phyloP scores from a whole-genome alignment of 2,113 vertebrate genomes.

The Hippocampus barbouri region DNA sequence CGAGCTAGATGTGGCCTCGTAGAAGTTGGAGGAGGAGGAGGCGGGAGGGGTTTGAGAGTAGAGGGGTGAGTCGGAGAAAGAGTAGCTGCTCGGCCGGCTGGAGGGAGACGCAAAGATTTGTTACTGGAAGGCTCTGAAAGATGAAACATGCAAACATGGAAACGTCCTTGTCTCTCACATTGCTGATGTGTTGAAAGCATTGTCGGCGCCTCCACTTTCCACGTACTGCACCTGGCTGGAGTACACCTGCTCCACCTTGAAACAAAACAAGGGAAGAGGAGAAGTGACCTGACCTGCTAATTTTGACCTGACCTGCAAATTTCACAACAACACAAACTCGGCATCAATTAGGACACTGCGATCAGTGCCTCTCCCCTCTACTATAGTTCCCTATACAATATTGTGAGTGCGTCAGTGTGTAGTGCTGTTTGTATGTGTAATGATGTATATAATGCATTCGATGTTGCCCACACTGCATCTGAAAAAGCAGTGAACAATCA shows the following conservation, averaged over 20 bases:
- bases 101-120: slow-evolving; percentile 4
- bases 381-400: background rate
- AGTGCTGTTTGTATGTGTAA: background rate
- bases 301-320: background rate
- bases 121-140: background rate
- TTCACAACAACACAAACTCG: background rate
- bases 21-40: slow-evolving; percentile 76
- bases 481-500: no score
- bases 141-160: background rate
- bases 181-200: slow-evolving; percentile 77
- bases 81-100: slow-evolving; percentile 80
- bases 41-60: slow-evolving; percentile 77
- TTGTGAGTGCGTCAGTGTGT: background rate
- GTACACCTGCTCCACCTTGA: slow-evolving; percentile 83
- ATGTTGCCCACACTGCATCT: no score
- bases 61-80: slow-evolving; percentile 81
- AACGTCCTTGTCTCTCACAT: slow-evolving; percentile 74
- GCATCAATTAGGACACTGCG: background rate
- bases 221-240: slow-evolving; percentile 86
- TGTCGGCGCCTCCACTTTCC: slow-evolving; percentile 74
- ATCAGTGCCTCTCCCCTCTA: background rate
- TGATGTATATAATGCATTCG: no score
- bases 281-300: background rate
- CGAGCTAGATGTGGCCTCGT: slow-evolving; percentile 71
- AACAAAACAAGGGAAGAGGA: slow-evolving; percentile 7